Evolutionary conservation across 2,113 vertebrate species (phyloP), one percentile per base, ranked within the genome.

Genomic region (Eolophus roseicapilla): DNA sequence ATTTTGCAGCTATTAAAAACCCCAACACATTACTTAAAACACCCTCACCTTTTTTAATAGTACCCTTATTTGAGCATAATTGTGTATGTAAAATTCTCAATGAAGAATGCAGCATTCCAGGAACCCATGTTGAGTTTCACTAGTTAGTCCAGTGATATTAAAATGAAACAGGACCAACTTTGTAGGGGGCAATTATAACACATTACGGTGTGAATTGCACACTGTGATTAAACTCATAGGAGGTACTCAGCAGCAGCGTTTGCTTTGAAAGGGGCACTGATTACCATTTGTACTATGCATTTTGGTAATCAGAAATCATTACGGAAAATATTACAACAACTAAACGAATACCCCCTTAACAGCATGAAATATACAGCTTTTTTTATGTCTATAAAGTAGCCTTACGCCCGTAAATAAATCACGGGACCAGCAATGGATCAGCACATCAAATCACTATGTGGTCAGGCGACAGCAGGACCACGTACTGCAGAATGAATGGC

Each of bases 241-340:
- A 97, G 96, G 97, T 97, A 97, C 96, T 98, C 96, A 96, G 95
- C 92, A 93, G 95, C 96, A 96, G 46, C 68, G 92, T 95, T 98
- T 96, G 86, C 97, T 95, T 91, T 98, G 97, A 98, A 98, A 98
- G 97, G 97, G 96, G 95, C 76, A 90, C 97, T 97, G 97, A 98
- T 98, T 98, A 97, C 93, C 97, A 96, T 97, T 96, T 97, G 97
- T 97, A 95, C 95, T 97, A 94, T 97, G 97, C 97, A 97, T 97
- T 98, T 97, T 96, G 94, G 96, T 96, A 98, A 98, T 98, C 98
- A 98, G 97, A 97, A 98, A 96, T 97, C 96, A 98, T 98, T 97
- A 97, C 91, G 96, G 95, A 95, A 96, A 97, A 97, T 95, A 92
- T 88, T 96, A 79, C 90, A 96, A 90, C 97, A 87, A 92, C 96